Percentiles rank a stretch among this genome's conserved stretches.
Evolutionary conservation across 2,113 vertebrate genomes (phyloP).

Genomic region (Cephalopterus ornatus): DNA sequence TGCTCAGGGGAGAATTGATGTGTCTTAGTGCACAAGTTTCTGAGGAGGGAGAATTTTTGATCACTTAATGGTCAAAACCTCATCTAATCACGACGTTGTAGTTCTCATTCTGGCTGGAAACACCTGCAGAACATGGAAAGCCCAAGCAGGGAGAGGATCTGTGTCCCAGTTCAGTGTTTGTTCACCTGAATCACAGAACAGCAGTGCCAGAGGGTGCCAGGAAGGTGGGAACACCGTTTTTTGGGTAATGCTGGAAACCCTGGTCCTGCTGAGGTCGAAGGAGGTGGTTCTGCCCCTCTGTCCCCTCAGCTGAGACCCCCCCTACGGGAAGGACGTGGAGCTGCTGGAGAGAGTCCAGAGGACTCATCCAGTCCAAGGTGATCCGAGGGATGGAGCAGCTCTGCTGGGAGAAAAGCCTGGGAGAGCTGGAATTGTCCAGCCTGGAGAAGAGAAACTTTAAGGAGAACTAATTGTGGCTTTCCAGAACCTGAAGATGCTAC

Average conservation of each 20-base stretch:
- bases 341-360: neutral
- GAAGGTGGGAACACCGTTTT: neutral
- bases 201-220: too few relatives aligned
- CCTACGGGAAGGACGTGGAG: neutral
- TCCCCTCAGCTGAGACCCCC: neutral
- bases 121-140: neutral
- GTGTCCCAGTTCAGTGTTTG: neutral
- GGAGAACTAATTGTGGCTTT: neutral
- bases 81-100: accelerated
- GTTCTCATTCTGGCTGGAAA: neutral
- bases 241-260: neutral
- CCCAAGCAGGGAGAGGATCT: neutral
- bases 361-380: neutral
- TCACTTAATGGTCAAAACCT: accelerated
- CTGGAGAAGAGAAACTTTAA: neutral
- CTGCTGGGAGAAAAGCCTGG: neutral
- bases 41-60: neutral
- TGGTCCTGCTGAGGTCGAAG: neutral
- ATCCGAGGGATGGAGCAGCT: neutral
- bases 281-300: neutral
- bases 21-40: too few relatives aligned
- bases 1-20: too few relatives aligned
- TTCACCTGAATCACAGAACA: neutral
- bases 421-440: neutral
- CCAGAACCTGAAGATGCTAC: neutral